Evolutionary conservation across 2,113 vertebrate genomes (phyloP).

Genomic region (Columba janthina): DNA sequence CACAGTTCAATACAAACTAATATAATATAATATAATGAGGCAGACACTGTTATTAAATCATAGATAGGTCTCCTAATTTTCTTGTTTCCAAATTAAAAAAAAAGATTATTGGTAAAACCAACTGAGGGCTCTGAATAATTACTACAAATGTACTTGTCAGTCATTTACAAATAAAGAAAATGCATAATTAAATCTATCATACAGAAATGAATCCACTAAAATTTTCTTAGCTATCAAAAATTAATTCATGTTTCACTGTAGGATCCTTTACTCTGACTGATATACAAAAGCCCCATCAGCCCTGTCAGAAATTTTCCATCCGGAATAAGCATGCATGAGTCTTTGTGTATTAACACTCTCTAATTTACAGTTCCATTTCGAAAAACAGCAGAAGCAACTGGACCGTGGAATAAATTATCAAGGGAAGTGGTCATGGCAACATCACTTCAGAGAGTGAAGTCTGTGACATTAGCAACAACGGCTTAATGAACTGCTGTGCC

Average conservation of each 20-base stretch:
- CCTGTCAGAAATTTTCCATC: background rate
- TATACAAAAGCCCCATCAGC: background rate
- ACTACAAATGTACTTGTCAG: background rate
- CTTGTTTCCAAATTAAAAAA: background rate
- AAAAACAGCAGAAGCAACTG: constrained; percentile 31
- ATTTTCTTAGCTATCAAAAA: background rate
- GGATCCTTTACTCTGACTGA: background rate
- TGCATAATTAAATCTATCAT: background rate
- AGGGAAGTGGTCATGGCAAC: constrained; percentile 70
- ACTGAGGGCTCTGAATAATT: background rate
- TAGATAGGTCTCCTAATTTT: background rate
- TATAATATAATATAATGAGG: constrained; percentile 7
- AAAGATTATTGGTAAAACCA: background rate
- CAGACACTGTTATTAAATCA: background rate
- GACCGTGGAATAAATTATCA: constrained; percentile 56
- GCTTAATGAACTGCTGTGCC: constrained; percentile 40
- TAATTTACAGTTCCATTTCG: background rate
- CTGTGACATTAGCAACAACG: constrained; percentile 34
- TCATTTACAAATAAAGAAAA: background rate
- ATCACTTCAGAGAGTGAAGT: constrained; percentile 39
- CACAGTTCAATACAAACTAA: background rate
- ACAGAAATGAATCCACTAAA: background rate
- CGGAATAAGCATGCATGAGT: background rate
- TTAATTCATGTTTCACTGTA: background rate
- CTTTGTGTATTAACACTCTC: background rate